Conservation (phyloP, 2,113 vertebrate species). For the Nesospiza acunhae region DNA sequence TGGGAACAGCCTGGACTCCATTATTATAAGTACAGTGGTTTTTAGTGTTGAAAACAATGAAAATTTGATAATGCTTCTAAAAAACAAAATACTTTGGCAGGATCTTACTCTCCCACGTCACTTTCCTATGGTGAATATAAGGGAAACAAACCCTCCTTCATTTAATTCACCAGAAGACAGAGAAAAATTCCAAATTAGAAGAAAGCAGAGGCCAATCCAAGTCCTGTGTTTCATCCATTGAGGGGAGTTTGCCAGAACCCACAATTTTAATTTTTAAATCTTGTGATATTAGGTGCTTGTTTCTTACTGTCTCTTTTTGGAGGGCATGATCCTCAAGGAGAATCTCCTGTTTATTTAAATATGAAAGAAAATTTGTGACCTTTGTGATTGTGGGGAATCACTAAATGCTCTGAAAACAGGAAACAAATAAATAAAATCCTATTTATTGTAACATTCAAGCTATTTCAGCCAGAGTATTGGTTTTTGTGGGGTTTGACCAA, state of each 20-base stretch:
- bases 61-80: neutral
- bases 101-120: neutral
- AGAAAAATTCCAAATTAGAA: neutral
- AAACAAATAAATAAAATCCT: conserved; percentile 15
- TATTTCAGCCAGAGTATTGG: neutral
- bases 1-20: neutral
- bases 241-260: neutral
- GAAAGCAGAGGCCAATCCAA: neutral
- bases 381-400: neutral
- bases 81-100: neutral
- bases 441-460: neutral
- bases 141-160: neutral
- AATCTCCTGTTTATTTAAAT: neutral
- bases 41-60: neutral
- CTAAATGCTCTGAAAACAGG: conserved; percentile 12
- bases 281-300: neutral
- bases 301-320: neutral
- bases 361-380: neutral
- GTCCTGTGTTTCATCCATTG: neutral
- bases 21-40: neutral
- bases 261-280: neutral
- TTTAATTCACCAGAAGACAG: neutral
- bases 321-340: neutral
- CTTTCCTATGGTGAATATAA: neutral
- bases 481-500: neutral